Percentiles rank a stretch among this genome's conserved stretches.
phyloP scores from a whole-genome alignment of 2,113 vertebrate species.

The Clarias gariepinus region DNA sequence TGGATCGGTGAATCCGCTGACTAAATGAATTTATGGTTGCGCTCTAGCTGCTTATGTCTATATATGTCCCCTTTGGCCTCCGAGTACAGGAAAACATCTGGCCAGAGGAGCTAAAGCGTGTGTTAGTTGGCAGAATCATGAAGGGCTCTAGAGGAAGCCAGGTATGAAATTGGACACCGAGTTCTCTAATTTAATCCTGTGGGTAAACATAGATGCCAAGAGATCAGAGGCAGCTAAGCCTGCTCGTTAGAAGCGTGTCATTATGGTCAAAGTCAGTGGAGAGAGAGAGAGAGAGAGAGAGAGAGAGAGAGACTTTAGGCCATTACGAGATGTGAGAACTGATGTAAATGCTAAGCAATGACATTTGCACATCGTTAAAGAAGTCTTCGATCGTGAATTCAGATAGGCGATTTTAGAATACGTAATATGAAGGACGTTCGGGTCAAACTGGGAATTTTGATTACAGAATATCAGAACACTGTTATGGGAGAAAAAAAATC shows the following conservation, averaged over 20 bases:
- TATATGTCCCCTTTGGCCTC: background rate
- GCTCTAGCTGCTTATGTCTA: background rate
- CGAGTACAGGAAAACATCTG: conserved; percentile 13
- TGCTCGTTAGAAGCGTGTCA: conserved; percentile 52
- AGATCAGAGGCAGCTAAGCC: conserved; percentile 59
- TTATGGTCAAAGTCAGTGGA: conserved; percentile 44
- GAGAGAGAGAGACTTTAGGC: background rate
- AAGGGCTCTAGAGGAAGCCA: conserved; percentile 60
- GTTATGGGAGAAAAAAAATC: no score
- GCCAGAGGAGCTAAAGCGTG: conserved; percentile 41
- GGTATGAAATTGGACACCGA: conserved; percentile 76
- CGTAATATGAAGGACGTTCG: no score
- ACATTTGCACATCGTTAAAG: no score
- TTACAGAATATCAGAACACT: no score
- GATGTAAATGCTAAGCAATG: no score
- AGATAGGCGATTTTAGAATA: background rate
- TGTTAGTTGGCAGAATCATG: conserved; percentile 57
- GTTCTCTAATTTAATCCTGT: conserved; percentile 72
- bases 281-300: background rate
- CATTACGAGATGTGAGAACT: no score
- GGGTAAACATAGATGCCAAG: conserved; percentile 63
- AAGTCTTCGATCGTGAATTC: background rate
- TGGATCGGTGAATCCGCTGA: background rate
- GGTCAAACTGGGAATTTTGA: no score
- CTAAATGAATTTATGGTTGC: background rate